Evolutionary conservation across 2,797 vertebrate genomes (phyloP), one percentile per base, ranked within the genome.

Genomic region (Xenopus petersii): DNA sequence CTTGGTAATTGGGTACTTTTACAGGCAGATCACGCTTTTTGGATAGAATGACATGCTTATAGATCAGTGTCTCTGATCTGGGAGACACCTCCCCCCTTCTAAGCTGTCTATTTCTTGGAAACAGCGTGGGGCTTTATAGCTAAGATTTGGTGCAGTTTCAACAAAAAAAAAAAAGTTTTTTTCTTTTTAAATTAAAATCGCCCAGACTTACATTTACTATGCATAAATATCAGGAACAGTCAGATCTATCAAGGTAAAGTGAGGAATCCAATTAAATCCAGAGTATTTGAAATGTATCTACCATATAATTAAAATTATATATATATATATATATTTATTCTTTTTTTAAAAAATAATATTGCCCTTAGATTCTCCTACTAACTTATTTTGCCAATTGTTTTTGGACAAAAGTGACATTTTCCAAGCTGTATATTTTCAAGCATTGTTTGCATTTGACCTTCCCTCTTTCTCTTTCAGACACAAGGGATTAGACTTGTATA

Each of bases 1-100:
- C 89, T 89, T 89, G 83, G 88, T 91, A 92, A 92, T 91, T 91
- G 90, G 89, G 89, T 84, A 87, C 86, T 91, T 92, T 90, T 89
- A 88, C 84, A 92, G 84, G 79, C 91, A 87, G 90, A 89, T 92
- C 90, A 92, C 90, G 89, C 86, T 82, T 84, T 86, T 83, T 73
- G 78, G 80, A 81, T 81, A 82, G 85, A 88, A 88, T 84, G 86
- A 82, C 81, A 80, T 84, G 81, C 85, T 86, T 82, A 83, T 85
- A 82, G 86, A 80, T 84, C 83, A 66, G 66, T 49, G 84, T 83
- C 83, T 89, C 86, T 80, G 80, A 82, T 78, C 79, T 62, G 81
- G 82, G 81, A 70, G n/a, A 17, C 80, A 70, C 82, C 85, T 82
- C 84, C 26, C 79, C 77, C 51, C 54, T 56, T 67, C 9, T 49